phyloP scores from a whole-genome alignment of 2,888 invertebrate species.

The Noctua pronuba region DNA sequence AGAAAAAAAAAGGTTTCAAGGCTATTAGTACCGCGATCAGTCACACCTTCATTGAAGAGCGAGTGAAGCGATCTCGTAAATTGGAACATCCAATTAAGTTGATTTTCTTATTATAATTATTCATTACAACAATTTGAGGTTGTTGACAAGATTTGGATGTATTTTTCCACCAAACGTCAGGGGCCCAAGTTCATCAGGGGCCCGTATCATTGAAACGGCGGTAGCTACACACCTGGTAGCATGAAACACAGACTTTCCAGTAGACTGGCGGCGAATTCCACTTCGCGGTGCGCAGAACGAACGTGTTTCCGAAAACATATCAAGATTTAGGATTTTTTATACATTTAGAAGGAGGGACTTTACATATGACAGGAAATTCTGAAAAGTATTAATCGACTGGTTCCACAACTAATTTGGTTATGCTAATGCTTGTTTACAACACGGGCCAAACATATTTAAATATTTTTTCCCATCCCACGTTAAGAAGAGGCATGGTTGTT shows the following conservation, averaged over 20 bases:
- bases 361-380: slow-evolving; percentile 5
- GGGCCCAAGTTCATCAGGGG: too few relatives aligned
- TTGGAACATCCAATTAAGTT: neutral
- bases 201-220: neutral
- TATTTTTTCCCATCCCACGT: neutral
- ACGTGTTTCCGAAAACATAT: neutral
- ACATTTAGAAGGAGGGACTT: neutral
- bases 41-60: neutral
- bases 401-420: slow-evolving; percentile 33
- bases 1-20: too few relatives aligned
- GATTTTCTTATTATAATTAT: neutral
- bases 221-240: neutral
- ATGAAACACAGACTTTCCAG: neutral
- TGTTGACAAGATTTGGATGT: neutral
- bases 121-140: neutral
- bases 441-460: neutral
- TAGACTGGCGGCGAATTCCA: neutral
- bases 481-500: slow-evolving; percentile 22
- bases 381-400: neutral
- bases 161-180: neutral
- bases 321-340: neutral
- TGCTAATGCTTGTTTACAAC: slow-evolving; percentile 54
- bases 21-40: neutral
- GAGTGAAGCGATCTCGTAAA: neutral
- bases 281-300: neutral